Base-by-base conservation (phyloP, 2,113 vertebrate genomes). In the Panthera tigris region DNA sequence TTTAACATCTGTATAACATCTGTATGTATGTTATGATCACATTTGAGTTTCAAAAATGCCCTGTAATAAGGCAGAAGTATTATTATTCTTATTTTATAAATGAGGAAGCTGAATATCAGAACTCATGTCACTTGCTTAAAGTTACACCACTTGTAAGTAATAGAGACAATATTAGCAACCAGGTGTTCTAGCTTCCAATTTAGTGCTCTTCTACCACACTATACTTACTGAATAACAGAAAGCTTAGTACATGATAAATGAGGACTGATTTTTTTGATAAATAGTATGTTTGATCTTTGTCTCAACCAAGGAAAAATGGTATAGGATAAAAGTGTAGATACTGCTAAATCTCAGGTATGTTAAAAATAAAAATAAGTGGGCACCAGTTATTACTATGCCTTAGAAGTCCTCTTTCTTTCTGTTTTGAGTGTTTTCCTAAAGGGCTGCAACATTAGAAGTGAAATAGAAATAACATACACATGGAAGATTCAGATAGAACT, bases 1-100 rank as follows among this genome's bases (percentile, higher is more conserved):
- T 94, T 91, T 80, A 95, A 78, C 14, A 69, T 94, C 57, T 92
- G 7, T 94, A 31, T 66, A 73, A 92, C 39, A 73, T 73, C 29
- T 92, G 3, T 69, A 21, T 88, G 23, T 81, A 39, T 52, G 45
- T 39, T 82, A 83, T 55, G 31, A 71, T 69, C 7, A 69, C 13
- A 73, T 71, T 89, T 95, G 41, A 97, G 25, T 79, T 85, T 82
- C 69, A 94, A 12, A 97, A 95, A 61, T 83, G 52, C 15, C n/a
- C 7, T 76, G 33, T 69, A 78, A 90, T 23, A 83, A 92, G 45
- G 45, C 21, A 95, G n/a, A 96, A 84, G 6, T 89, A 63, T 63
- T 84, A 66, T 66, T 79, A 61, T 81, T 89, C 39, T 45, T 15
- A 68, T 50, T 76, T 88, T 95, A 84, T 19, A 93, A 63, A 63